Evolutionary conservation across 1,140 invertebrate genomes (phyloP).

Genomic region (Drosophila orosa): DNA sequence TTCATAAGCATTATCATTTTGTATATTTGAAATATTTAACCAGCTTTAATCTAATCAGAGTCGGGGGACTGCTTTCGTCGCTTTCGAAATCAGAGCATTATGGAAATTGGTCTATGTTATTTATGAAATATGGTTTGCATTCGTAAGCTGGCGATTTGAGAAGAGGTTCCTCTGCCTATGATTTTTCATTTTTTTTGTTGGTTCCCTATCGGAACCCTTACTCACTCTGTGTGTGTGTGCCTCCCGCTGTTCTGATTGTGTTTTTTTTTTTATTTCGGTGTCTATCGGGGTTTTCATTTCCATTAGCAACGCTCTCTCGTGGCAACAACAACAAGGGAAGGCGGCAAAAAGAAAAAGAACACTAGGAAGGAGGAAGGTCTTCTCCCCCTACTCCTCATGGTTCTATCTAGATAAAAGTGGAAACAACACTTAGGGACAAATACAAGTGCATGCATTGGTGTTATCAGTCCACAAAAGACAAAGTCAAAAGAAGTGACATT

Average conservation of each 20-base stretch:
- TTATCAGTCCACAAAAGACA: conserved; percentile 45
- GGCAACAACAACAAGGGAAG: conserved; percentile 7
- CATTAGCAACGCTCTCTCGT: conserved; percentile 40
- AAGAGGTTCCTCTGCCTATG: not conserved
- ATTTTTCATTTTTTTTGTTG: not conserved
- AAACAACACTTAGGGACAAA: conserved; percentile 41
- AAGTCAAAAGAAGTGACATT: conserved; percentile 52
- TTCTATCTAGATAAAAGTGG: conserved; percentile 48
- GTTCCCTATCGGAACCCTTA: not conserved
- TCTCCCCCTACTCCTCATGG: not conserved
- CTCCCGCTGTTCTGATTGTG: conserved; percentile 20
- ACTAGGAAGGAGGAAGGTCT: not conserved
- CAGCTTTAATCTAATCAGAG: conserved; percentile 9
- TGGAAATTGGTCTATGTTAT: conserved; percentile 10
- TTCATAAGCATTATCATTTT: not conserved
- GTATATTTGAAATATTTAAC: conserved; percentile 4
- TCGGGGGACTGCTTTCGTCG: not conserved
- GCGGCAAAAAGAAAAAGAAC: conserved; percentile 10
- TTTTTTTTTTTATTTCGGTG: conserved; percentile 1
- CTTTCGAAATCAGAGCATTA: conserved; percentile 11
- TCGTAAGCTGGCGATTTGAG: conserved; percentile 5
- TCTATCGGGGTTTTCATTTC: conserved; percentile 35
- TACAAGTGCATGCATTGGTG: conserved; percentile 2
- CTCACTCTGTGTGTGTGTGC: not conserved
- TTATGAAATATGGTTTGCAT: conserved; percentile 24